phyloP scores from a whole-genome alignment of 2,113 vertebrate genomes.

The Pseudorectes ferrugineus region DNA sequence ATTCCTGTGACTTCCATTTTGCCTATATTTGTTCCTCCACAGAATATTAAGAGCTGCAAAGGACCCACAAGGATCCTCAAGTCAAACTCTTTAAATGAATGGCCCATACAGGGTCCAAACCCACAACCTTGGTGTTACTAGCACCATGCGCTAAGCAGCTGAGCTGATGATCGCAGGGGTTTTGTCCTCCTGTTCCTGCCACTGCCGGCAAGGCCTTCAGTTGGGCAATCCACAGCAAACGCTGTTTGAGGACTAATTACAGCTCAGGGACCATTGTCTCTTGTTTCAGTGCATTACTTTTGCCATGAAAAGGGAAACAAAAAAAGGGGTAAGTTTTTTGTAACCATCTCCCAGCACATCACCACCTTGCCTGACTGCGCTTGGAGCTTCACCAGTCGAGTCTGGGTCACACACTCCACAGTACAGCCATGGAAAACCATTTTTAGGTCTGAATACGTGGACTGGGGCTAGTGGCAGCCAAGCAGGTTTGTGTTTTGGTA shows the following conservation, averaged over 20 bases:
- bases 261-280: neutral
- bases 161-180: neutral
- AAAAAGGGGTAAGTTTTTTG: neutral
- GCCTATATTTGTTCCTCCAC: neutral
- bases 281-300: neutral
- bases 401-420: neutral
- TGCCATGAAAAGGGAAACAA: neutral
- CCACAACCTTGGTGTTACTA: neutral
- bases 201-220: neutral
- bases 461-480: neutral
- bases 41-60: neutral
- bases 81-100: neutral
- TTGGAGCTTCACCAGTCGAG: neutral
- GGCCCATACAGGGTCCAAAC: neutral
- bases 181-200: neutral
- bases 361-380: fast-evolving
- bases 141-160: neutral
- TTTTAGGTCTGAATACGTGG: neutral
- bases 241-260: neutral
- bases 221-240: neutral
- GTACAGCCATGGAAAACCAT: neutral
- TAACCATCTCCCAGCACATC: neutral
- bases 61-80: neutral
- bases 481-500: neutral
- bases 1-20: neutral